Conservation (phyloP, 1,140 invertebrate genomes). For the Eurytemora carolleeae region DNA sequence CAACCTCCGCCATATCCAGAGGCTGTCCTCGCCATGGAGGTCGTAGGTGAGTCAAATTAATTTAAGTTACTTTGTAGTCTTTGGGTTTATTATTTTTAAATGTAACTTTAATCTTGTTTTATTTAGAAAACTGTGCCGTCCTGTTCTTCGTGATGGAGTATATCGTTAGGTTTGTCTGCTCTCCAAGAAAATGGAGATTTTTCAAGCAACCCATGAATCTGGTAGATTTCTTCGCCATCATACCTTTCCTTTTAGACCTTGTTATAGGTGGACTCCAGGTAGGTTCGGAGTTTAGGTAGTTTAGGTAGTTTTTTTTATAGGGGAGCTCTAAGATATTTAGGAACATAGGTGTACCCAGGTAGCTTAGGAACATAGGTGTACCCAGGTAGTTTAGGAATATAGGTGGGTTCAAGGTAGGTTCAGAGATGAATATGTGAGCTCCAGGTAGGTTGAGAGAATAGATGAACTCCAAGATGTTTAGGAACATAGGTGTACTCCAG, state of each 20-base stretch:
- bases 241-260: conserved; percentile 10
- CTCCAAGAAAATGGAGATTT: conserved; percentile 8
- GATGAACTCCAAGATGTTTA: too few relatives aligned
- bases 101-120: neutral
- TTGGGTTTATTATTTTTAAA: too few relatives aligned
- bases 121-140: conserved; percentile 1
- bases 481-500: too few relatives aligned
- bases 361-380: too few relatives aligned
- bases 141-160: conserved; percentile 9
- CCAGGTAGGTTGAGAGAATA: too few relatives aligned
- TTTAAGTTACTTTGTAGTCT: too few relatives aligned
- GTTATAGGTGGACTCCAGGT: conserved; percentile 12
- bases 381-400: too few relatives aligned
- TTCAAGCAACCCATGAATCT: conserved; percentile 9
- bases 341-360: too few relatives aligned
- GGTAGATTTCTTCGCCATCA: conserved; percentile 13
- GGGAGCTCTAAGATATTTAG: too few relatives aligned
- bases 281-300: neutral
- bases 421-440: too few relatives aligned
- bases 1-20: neutral
- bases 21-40: conserved; percentile 5
- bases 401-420: too few relatives aligned
- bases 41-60: conserved; percentile 1
- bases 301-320: too few relatives aligned
- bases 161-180: conserved; percentile 6